Percentiles rank a stretch among this genome's conserved stretches.
These are phyloP conservation scores for Ormyrus nitidulus DNA, from an alignment of 2,888 invertebrate genomes.

Conservation along the genomic window DNA sequence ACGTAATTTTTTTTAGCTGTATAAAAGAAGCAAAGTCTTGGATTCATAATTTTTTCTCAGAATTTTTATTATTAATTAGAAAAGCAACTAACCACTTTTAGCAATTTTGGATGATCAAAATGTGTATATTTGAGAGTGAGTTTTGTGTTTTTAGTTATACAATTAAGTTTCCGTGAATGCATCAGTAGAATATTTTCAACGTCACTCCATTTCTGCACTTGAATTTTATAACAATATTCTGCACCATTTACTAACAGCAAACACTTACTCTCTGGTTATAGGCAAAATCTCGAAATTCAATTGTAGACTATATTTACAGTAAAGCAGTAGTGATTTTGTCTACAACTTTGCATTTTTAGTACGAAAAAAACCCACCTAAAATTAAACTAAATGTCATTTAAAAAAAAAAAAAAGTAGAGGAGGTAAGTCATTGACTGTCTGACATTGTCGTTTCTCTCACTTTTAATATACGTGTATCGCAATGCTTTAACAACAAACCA, in stretches of 20 bases:
- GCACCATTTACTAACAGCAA: conserved; percentile 10
- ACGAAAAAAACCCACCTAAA: background rate
- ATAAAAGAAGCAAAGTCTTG: conserved; percentile 13
- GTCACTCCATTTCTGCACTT: conserved; percentile 32
- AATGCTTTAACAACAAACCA: conserved; percentile 37
- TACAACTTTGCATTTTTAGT: background rate
- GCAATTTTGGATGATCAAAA: background rate
- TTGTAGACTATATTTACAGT: too few relatives aligned
- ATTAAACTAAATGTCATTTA: conserved; percentile 11
- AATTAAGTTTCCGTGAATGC: conserved; percentile 26
- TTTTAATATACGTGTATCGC: conserved; percentile 36
- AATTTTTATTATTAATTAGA: conserved; percentile 14
- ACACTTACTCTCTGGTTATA: background rate
- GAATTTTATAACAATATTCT: conserved; percentile 24
- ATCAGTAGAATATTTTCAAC: conserved; percentile 33
- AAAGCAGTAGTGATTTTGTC: background rate
- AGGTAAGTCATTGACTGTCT: conserved; percentile 44
- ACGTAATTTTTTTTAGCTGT: conserved; percentile 21
- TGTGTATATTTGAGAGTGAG: conserved; percentile 31
- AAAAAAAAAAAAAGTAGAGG: background rate
- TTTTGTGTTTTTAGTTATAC: conserved; percentile 33
- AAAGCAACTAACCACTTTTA: conserved; percentile 24
- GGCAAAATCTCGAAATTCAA: background rate
- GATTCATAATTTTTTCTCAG: conserved; percentile 24
- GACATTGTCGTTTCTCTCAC: conserved; percentile 42